These are phyloP conservation scores for Lanistes nyassanus DNA, from an alignment of 1,140 invertebrate species.

Conservation along the genomic window DNA sequence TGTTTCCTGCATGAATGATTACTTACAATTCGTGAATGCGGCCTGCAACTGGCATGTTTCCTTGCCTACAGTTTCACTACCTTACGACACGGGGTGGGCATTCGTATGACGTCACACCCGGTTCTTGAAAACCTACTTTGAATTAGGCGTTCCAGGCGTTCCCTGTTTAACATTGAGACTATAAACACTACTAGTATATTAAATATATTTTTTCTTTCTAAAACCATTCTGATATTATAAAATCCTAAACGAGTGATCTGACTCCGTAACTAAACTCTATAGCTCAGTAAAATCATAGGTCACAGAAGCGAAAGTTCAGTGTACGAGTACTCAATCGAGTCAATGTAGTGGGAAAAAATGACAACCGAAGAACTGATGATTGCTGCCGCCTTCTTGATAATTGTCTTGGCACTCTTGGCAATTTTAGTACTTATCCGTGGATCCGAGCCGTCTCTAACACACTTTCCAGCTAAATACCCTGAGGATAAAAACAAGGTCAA, in stretches of 20 bases:
- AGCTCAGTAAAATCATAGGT: conserved; percentile 5
- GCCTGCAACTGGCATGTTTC: conserved; percentile 26
- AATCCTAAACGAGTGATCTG: not conserved
- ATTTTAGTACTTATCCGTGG: conserved; percentile 1
- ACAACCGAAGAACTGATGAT: not conserved
- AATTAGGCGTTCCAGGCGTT: not conserved
- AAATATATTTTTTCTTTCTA: too few species aligned
- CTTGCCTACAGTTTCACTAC: conserved; percentile 22
- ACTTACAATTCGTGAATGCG: conserved; percentile 36
- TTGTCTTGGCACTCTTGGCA: not conserved
- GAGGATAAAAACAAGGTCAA: conserved; percentile 44
- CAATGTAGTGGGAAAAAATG: not conserved
- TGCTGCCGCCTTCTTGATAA: not conserved
- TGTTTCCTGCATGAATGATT: not conserved
- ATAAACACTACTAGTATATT: not conserved
- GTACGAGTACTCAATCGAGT: not conserved
- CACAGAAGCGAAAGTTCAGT: not conserved
- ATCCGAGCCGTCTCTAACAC: conserved; percentile 21
- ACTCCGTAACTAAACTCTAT: not conserved
- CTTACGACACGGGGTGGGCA: conserved; percentile 31
- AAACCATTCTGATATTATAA: not conserved
- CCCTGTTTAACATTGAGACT: not conserved
- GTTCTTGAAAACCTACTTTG: conserved; percentile 1
- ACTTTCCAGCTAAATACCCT: conserved; percentile 39
- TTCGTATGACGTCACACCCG: conserved; percentile 31